These are phyloP conservation scores for Protaetia brevitarsis DNA, from an alignment of 1,140 invertebrate genomes.

Conservation along the genomic window DNA sequence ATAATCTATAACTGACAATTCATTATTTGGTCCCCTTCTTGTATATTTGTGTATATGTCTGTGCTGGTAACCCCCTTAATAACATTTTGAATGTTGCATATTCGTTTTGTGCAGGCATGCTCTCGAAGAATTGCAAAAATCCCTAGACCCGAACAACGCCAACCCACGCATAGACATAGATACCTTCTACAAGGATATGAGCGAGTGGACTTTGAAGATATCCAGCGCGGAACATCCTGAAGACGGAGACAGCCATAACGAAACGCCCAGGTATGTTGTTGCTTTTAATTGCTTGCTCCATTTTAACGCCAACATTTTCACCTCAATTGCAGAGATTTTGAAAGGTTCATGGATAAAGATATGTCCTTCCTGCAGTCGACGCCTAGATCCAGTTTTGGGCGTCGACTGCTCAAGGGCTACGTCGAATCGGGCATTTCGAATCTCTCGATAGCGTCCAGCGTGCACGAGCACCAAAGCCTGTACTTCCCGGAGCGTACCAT, in stretches of 20 bases:
- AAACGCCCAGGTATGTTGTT: background rate
- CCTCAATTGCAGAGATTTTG: background rate
- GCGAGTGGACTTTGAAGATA: background rate
- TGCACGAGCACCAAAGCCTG: background rate
- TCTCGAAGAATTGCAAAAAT: background rate
- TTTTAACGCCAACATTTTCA: background rate
- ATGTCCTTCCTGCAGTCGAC: background rate
- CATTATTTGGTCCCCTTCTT: too few relatives aligned
- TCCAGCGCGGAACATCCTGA: background rate
- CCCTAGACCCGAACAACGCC: background rate
- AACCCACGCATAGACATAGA: slow-evolving; percentile 1
- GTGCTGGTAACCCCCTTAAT: too few relatives aligned
- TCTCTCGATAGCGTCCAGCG: background rate
- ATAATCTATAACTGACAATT: too few relatives aligned
- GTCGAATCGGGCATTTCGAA: slow-evolving; percentile 15
- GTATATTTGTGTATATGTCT: too few relatives aligned
- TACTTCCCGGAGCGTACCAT: background rate
- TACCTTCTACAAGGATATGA: slow-evolving; percentile 5
- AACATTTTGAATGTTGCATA: too few relatives aligned
- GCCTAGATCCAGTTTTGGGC: slow-evolving; percentile 7
- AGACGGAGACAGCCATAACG: background rate
- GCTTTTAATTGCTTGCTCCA: background rate
- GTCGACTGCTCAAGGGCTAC: background rate
- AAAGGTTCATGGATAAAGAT: background rate
- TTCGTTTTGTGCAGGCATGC: too few relatives aligned